Evolutionary conservation across 2,888 invertebrate genomes (phyloP).

Genomic region (Amaurobius ferox): DNA sequence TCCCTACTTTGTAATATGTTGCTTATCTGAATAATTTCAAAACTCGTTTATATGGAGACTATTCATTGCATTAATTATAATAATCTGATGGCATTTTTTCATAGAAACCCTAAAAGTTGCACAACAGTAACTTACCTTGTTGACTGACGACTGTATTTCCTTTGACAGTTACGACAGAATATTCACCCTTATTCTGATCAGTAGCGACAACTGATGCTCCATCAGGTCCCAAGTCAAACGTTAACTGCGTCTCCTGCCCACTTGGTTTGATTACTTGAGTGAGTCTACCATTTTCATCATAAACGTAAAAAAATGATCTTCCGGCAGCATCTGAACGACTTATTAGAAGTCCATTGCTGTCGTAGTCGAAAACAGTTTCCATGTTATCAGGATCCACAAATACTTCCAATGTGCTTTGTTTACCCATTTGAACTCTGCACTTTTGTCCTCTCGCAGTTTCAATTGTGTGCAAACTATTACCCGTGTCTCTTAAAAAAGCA

Average conservation of each 20-base stretch:
- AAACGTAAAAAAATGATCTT: slow-evolving; percentile 91
- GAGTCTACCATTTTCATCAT: slow-evolving; percentile 94
- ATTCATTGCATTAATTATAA: too few species aligned
- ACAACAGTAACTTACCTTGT: slow-evolving; percentile 79
- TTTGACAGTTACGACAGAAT: slow-evolving; percentile 85
- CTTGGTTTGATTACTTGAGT: slow-evolving; percentile 95
- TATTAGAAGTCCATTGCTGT: slow-evolving; percentile 87
- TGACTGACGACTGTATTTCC: slow-evolving; percentile 90
- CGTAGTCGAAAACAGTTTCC: slow-evolving; percentile 95
- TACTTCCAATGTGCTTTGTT: slow-evolving; percentile 93
- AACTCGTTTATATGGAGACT: too few species aligned
- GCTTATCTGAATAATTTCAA: too few species aligned
- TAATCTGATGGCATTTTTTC: neutral
- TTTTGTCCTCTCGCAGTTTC: slow-evolving; percentile 84
- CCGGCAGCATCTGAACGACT: slow-evolving; percentile 82
- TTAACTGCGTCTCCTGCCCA: slow-evolving; percentile 92
- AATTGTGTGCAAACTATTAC: slow-evolving; percentile 88
- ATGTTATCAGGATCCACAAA: slow-evolving; percentile 94
- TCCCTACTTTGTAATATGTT: too few species aligned
- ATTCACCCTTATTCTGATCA: slow-evolving; percentile 65
- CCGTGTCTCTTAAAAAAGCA: slow-evolving; percentile 79
- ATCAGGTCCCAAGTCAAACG: slow-evolving; percentile 91
- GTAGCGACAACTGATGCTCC: slow-evolving; percentile 85
- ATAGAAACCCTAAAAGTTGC: neutral
- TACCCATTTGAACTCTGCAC: slow-evolving; percentile 91